Evolutionary conservation across 2,888 invertebrate species (phyloP).

Genomic region (Ormyrus pomaceus): DNA sequence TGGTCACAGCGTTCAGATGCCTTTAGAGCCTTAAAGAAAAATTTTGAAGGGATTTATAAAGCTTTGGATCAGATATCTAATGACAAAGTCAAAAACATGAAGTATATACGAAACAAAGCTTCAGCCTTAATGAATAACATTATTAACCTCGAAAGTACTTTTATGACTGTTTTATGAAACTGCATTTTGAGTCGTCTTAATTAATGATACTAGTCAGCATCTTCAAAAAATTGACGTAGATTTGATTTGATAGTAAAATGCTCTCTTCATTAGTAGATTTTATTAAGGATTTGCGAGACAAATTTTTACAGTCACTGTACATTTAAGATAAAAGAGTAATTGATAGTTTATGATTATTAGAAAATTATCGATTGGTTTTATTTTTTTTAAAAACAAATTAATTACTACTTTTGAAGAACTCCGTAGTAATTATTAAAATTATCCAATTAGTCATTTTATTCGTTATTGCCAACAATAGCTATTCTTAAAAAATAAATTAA

Average conservation of each 20-base stretch:
- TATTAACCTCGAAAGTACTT: neutral
- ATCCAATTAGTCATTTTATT: no score
- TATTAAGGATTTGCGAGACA: conserved; percentile 5
- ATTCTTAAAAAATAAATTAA: no score
- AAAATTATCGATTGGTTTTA: no score
- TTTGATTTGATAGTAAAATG: neutral
- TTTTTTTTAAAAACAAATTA: no score
- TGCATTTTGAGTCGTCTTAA: neutral
- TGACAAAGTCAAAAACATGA: neutral
- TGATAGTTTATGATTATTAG: no score
- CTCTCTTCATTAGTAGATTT: neutral
- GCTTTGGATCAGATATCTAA: neutral
- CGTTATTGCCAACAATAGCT: no score
- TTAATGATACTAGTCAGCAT: neutral
- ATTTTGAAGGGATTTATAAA: neutral
- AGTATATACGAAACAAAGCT: neutral
- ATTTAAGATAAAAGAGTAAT: no score
- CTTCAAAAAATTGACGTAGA: neutral
- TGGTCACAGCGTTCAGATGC: conserved; percentile 57
- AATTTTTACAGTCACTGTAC: neutral
- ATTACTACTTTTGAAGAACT: no score
- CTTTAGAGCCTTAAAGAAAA: conserved; percentile 40
- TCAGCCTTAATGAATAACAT: neutral
- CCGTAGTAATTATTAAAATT: no score
- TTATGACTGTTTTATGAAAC: neutral